Evolutionary conservation across 2,888 invertebrate species (phyloP), one percentile per base, ranked within the genome.

Genomic region (Cosmorhoe ocellata): DNA sequence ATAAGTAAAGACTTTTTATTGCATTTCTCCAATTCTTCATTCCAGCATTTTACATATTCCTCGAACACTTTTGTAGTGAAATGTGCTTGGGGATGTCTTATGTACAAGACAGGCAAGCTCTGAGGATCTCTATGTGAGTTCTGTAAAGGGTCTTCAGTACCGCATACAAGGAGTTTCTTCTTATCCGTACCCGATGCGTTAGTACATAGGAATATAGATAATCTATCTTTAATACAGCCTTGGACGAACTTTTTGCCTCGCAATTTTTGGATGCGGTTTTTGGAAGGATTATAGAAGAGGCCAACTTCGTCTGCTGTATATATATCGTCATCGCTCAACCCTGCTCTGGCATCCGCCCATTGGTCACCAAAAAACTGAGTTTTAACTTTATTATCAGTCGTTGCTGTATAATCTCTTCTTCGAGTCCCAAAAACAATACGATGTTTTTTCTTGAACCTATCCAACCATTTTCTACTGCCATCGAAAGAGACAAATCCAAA

Each of bases 381-480:
- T 24, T 76, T 78, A 70, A 72, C 76, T 56, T 76, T 75, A 0
- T 74, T 73, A 7, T 75, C 76, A 26, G 66, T 49, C 0, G 48
- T 56, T 0, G 63, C 60, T 6, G 42, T 56, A 22, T 68, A 69
- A 28, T 70, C 68, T 0, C 71, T 53, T 33, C 66, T 72, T 10
- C 53, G 51, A 0, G 66, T 50, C 0, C 49, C 33, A 3, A 50
- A 50, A 8, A 50, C 24, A 7, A 79, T 77, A 26, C 67, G 72
- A 32, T 78, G 72, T 24, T 70, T 61, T 3, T 70, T 67, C 24
- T 79, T 79, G 22, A 79, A 79, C 6, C 78, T 57, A 31, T 79
- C 79, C 3, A 79, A 37, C 79, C 79, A 79, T 59, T 79, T 79
- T 11, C 68, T 71, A 18, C 74, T 76, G 1, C 76, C 77, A 43